A percentile compares a stretch with the other conserved stretches of the same genome.
Evolutionary conservation across 1,140 invertebrate genomes (phyloP).

Genomic region (Sarcophaga peregrina): DNA sequence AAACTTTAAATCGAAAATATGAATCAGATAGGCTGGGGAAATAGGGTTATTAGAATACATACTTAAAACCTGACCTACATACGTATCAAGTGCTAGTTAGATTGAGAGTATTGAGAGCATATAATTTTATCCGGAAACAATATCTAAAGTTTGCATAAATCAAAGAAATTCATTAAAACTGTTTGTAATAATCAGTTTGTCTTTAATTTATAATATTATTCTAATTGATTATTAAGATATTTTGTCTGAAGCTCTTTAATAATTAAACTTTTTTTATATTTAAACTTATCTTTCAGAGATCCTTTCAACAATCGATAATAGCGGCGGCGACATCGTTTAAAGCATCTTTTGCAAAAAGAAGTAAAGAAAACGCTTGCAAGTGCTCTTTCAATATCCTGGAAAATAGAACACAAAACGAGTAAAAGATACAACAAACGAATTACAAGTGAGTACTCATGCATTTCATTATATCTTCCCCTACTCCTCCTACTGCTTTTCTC

Average conservation of each 20-base stretch:
- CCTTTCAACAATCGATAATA: neutral
- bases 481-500: too few relatives aligned
- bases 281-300: neutral
- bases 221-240: neutral
- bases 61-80: too few relatives aligned
- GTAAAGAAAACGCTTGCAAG: neutral
- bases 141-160: too few relatives aligned
- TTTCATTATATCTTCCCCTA: neutral
- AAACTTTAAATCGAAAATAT: too few relatives aligned
- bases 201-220: neutral
- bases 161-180: too few relatives aligned
- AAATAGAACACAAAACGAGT: neutral
- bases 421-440: neutral
- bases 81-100: too few relatives aligned
- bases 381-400: conserved; percentile 1
- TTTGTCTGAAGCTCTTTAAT: neutral
- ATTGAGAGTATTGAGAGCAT: too few relatives aligned
- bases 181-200: too few relatives aligned
- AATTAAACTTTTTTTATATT: neutral
- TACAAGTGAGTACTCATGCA: conserved; percentile 10
- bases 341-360: neutral
- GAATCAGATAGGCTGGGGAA: too few relatives aligned
- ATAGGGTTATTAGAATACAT: too few relatives aligned
- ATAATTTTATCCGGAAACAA: too few relatives aligned
- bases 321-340: neutral